Percentiles rank a stretch among this genome's conserved stretches.
Evolutionary conservation across 2,113 vertebrate species (phyloP).

Genomic region (Craseonycteris thonglongyai): DNA sequence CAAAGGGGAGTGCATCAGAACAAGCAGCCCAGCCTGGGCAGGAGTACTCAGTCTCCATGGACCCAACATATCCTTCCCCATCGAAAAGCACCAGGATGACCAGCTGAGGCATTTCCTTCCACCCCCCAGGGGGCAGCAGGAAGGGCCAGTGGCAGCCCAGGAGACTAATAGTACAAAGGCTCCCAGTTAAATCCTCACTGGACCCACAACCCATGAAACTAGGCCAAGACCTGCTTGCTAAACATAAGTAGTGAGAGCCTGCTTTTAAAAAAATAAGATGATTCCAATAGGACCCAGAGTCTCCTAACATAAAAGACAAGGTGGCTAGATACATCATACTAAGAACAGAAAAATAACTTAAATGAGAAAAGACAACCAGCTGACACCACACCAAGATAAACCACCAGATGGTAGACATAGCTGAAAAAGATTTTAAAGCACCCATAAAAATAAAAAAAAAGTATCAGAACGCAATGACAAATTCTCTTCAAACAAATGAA

Average conservation of each 20-base stretch:
- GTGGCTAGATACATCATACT: background rate
- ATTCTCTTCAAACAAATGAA: background rate
- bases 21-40: background rate
- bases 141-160: background rate
- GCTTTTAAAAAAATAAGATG: background rate
- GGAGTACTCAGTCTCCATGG: background rate
- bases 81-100: background rate
- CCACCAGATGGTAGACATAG: background rate
- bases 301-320: background rate
- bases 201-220: background rate
- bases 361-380: background rate
- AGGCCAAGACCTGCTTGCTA: background rate
- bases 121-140: background rate
- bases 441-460: background rate
- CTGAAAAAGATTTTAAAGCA: background rate
- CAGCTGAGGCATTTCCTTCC: background rate
- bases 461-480: background rate
- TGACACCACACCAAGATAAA: background rate
- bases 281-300: background rate
- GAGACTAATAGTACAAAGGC: background rate
- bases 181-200: background rate
- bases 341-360: background rate
- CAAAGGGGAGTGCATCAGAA: background rate
- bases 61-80: background rate
- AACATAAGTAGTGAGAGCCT: background rate